Evolutionary conservation across 1,140 invertebrate species (phyloP), one percentile per base, ranked within the genome.

Genomic region (Drosophila pallidifrons): DNA sequence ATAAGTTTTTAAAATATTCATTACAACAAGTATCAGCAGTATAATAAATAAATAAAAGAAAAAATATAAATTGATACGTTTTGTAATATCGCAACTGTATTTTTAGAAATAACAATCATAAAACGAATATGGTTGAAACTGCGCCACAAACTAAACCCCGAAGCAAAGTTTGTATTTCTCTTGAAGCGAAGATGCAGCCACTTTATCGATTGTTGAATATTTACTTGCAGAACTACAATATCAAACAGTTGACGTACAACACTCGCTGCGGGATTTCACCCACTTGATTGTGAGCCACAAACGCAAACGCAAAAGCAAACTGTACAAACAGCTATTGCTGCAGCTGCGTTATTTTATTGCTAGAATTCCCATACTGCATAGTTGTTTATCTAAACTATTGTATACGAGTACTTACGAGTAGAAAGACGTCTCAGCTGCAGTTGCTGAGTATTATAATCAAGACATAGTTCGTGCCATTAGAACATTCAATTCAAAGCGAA

Each of bases 401-500:
- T 25, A 25, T 25, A 25, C 3, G 20, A 25, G 20, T 25, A 25
- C 3, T 3, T 25, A 15, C 15, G 15, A 35, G 32, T 32, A 6
- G 30, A 32, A 57, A 58, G 10, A 15, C 10, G 28, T 8, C n/a
- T 32, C 35, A 43, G 32, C 13, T 68, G 1, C 11, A 41, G 13
- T 6, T 49, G 13, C 2, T 49, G 13, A 1, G 13, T n/a, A 28
- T 32, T n/a, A 28, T 32, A 16, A 41, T 59, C 41, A 43, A 15
- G 10, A 47, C 43, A 49, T 65, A 49, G 32, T 54, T 71, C 51
- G 51, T 46, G 51, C 20, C 68, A 51, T 30, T 28, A 10, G 51
- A 41, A 71, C 60, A 65, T 67, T 67, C 54, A 52, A 30, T 57
- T 55, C 25, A 25, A 43, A 30, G 46, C 52, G 43, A 43, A 41